Percentiles rank a stretch among this genome's conserved stretches.
phyloP scores from a whole-genome alignment of 92 coral and sea anemone genomes.

The Umimayanthus kanabou region DNA sequence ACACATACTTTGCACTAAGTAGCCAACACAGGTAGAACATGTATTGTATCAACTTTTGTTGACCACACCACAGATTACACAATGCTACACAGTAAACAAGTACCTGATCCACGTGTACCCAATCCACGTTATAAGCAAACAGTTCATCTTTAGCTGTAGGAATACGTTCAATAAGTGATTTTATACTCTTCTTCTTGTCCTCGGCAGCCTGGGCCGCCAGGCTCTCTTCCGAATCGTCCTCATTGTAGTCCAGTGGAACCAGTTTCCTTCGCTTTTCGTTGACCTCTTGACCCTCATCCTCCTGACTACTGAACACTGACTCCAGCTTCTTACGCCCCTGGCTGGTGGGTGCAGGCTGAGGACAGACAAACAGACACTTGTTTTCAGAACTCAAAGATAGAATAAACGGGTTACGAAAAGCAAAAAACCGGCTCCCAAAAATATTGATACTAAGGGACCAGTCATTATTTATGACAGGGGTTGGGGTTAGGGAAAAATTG shows the following conservation, averaged over 20 bases:
- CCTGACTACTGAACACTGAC: conserved; percentile 84
- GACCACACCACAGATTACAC: neutral
- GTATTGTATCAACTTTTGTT: too few species aligned
- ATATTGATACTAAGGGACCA: too few species aligned
- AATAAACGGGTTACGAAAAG: neutral
- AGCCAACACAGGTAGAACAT: neutral
- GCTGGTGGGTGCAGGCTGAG: conserved; percentile 67
- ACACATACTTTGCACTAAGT: too few species aligned
- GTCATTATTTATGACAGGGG: too few species aligned
- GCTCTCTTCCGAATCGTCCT: conserved; percentile 64
- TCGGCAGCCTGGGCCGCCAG: conserved; percentile 79
- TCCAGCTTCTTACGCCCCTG: conserved; percentile 87
- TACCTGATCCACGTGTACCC: conserved; percentile 97
- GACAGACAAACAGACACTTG: too few species aligned
- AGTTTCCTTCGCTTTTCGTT: conserved; percentile 74
- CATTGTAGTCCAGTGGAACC: conserved; percentile 90
- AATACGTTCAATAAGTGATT: conserved; percentile 96
- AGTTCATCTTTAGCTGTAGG: conserved; percentile 99
- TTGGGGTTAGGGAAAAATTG: too few species aligned
- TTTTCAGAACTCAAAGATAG: too few species aligned
- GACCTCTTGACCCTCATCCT: conserved; percentile 69
- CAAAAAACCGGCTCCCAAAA: too few species aligned
- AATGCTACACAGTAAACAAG: conserved; percentile 6
- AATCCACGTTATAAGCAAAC: conserved; percentile 93
- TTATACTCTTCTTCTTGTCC: conserved; percentile 94